Conservation (phyloP, 2,797 vertebrate genomes). For the Coccyzus lansbergi region DNA sequence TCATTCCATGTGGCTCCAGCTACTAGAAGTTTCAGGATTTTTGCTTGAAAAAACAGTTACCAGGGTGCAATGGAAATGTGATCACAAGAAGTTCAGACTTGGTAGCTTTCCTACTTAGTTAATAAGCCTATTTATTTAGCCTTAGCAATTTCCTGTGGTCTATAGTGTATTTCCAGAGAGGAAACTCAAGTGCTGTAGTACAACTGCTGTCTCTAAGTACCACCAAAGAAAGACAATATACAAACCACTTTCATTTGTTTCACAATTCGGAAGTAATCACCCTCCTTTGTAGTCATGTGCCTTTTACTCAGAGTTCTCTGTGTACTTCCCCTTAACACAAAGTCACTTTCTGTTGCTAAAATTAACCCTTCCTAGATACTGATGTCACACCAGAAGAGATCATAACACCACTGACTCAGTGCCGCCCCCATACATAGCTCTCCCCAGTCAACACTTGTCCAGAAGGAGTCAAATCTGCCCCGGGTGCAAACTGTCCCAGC, state of each 20-base stretch:
- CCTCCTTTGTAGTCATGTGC: slow-evolving; percentile 33
- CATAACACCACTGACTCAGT: not conserved
- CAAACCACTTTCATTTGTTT: slow-evolving; percentile 50
- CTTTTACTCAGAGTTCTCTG: slow-evolving; percentile 49
- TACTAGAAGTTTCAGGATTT: not conserved
- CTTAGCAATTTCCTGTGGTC: slow-evolving; percentile 47
- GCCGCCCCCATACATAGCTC: not conserved
- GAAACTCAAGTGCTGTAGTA: slow-evolving; percentile 40
- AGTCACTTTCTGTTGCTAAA: slow-evolving; percentile 53
- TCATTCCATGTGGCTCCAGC: not conserved
- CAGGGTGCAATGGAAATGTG: not conserved
- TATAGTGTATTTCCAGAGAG: slow-evolving; percentile 36
- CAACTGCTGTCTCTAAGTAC: slow-evolving; percentile 1
- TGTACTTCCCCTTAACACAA: slow-evolving; percentile 36
- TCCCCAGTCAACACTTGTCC: not conserved
- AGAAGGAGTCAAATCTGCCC: not conserved
- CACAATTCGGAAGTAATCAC: slow-evolving; percentile 43
- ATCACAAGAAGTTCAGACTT: not conserved
- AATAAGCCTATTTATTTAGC: slow-evolving; percentile 44
- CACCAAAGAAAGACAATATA: slow-evolving; percentile 14
- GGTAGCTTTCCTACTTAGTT: slow-evolving; percentile 53
- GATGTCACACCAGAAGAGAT: not conserved
- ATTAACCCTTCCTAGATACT: slow-evolving; percentile 15
- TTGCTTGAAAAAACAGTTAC: not conserved
- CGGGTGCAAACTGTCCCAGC: not conserved